Base-by-base conservation (phyloP, 1,140 invertebrate genomes). In the Druon quercuslanigerum region DNA sequence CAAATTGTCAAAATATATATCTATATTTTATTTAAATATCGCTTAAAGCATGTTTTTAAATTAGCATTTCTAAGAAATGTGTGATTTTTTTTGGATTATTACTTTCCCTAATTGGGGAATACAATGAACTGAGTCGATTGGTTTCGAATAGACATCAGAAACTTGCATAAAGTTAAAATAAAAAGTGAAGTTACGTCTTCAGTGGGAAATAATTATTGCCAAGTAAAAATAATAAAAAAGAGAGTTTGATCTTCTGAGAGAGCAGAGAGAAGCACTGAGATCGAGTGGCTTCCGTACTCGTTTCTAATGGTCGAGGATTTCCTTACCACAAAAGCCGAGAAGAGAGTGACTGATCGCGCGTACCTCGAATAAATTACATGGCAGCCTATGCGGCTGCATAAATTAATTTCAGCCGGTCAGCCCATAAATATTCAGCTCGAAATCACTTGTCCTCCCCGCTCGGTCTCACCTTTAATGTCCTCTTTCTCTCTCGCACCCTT, bases 301-400 rank as follows among this genome's bases (percentile, higher is more conserved):
- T 85, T 82, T 83, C 82, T 82, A 84, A 87, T 85, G 86, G 81
- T 76, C 73, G 75, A 77, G 85, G 85, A 85, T 87, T 88, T 89
- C 80, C 87, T 89, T 89, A 85, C 88, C 79, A 86, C 83, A 87
- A 89, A 88, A 88, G 87, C 86, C 82, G 84, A 81, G 87, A 87
- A 83, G 86, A 86, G 83, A 88, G 88, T 90, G 89, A 90, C 87
- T 89, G 88, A 90, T 90, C 86, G 86, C 84, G 83, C 83, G 80
- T 79, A 86, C 81, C 82, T 83, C 87, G 87, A 90, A 90, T 90
- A 90, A 90, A 90, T 90, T 89, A 90, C 88, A 83, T 89, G 89
- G 87, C 89, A 90, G 83, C 87, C 89, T 88, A 89, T 90, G 89
- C 83, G 85, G 83, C 89, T 88, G 88, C 87, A 90, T 90, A 90